phyloP scores from a whole-genome alignment of 2,888 invertebrate genomes.

The Archaeoteleia sp. region DNA sequence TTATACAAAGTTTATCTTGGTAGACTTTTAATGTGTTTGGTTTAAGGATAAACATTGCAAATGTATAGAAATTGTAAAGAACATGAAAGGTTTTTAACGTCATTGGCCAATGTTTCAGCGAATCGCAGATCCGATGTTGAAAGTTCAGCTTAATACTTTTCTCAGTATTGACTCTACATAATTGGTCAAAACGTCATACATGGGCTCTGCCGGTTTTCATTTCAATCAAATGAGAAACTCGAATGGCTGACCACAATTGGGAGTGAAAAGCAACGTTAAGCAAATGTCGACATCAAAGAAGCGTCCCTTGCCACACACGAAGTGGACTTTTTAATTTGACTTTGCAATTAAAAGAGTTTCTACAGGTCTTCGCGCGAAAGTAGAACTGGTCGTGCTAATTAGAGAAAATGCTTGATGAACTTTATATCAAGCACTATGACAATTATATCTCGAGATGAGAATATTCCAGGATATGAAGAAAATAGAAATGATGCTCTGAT shows the following conservation, averaged over 20 bases:
- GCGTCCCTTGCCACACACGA: constrained; percentile 33
- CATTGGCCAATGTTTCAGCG: background rate
- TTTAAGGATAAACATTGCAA: background rate
- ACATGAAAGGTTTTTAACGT: background rate
- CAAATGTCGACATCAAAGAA: constrained; percentile 47
- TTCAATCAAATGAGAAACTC: constrained; percentile 29
- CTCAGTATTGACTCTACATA: constrained; percentile 7
- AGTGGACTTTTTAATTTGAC: constrained; percentile 32
- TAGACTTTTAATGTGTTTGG: too few relatives aligned
- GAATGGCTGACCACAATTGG: constrained; percentile 35
- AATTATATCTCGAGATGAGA: constrained; percentile 35
- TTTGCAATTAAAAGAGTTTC: constrained; percentile 41
- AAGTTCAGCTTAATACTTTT: background rate
- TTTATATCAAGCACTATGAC: constrained; percentile 22
- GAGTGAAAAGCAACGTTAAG: constrained; percentile 42
- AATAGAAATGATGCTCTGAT: too few relatives aligned
- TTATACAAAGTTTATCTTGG: too few relatives aligned
- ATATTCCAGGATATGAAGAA: background rate
- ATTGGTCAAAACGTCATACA: constrained; percentile 31
- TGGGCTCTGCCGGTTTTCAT: constrained; percentile 26
- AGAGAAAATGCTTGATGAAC: constrained; percentile 37
- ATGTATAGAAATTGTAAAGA: too few relatives aligned
- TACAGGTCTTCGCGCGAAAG: constrained; percentile 26
- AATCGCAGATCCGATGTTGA: background rate
- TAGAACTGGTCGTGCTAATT: constrained; percentile 41